Percentiles rank a stretch among this genome's conserved stretches.
Evolutionary conservation across 2,113 vertebrate species (phyloP).

Genomic region (Peromyscus polionotus): DNA sequence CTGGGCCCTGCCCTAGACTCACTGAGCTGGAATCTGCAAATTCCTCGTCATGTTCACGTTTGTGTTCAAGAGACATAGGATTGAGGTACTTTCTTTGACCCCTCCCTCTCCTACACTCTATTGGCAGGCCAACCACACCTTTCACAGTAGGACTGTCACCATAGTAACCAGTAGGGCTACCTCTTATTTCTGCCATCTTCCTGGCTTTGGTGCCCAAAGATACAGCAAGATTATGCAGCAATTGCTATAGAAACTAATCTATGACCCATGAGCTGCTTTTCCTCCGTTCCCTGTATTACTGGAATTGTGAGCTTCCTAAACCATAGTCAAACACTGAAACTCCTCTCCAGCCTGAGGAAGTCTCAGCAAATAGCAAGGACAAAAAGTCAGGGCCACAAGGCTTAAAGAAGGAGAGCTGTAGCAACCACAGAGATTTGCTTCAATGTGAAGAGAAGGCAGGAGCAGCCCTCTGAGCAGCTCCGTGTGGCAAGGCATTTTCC

Average conservation of each 20-base stretch:
- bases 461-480: not conserved
- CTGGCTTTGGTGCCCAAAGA: not conserved
- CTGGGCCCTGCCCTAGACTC: not conserved
- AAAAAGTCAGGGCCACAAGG: not conserved
- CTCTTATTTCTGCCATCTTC: conserved; percentile 41
- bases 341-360: conserved; percentile 26
- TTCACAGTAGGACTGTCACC: not conserved
- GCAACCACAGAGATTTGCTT: not conserved
- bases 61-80: not conserved
- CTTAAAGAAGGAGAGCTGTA: not conserved
- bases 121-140: not conserved
- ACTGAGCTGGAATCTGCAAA: not conserved
- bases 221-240: not conserved
- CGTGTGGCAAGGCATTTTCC: not conserved
- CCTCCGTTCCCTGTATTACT: not conserved
- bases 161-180: not conserved
- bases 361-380: not conserved
- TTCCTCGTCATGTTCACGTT: not conserved
- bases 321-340: conserved; percentile 37
- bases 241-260: conserved; percentile 78
- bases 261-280: not conserved
- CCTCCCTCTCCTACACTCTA: not conserved
- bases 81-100: not conserved
- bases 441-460: not conserved
- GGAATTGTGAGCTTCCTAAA: conserved; percentile 32